These are phyloP conservation scores for Phrynocephalus guinanensis DNA, from an alignment of 2,797 vertebrate species.

Conservation along the genomic window DNA sequence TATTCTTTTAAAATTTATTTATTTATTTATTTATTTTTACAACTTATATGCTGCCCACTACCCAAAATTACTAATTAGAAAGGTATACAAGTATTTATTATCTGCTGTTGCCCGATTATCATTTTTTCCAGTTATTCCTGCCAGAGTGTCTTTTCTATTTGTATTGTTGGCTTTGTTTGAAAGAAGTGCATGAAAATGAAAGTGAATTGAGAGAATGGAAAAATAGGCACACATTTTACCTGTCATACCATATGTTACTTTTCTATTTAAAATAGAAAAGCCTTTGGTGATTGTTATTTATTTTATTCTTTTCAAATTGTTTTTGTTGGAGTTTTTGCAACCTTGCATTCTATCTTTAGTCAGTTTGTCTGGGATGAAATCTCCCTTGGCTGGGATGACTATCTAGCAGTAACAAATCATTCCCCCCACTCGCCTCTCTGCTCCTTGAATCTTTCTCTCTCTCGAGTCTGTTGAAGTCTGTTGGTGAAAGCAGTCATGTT, in stretches of 20 bases:
- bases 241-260: too few relatives aligned
- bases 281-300: background rate
- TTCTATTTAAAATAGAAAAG: background rate
- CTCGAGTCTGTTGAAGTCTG: too few relatives aligned
- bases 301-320: slow-evolving; percentile 1
- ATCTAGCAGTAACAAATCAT: too few relatives aligned
- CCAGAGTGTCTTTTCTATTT: background rate
- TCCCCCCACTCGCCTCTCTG: too few relatives aligned
- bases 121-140: background rate
- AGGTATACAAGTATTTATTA: background rate
- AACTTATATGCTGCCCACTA: too few relatives aligned
- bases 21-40: too few relatives aligned
- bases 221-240: background rate
- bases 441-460: too few relatives aligned
- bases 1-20: too few relatives aligned
- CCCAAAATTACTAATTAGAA: background rate
- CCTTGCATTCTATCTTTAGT: too few relatives aligned
- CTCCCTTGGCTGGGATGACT: too few relatives aligned
- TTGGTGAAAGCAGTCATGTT: too few relatives aligned
- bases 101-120: background rate
- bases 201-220: background rate
- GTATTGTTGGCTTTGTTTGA: background rate
- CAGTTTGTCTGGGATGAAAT: too few relatives aligned
- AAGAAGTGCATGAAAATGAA: background rate
- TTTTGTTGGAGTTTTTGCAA: background rate